Percentiles rank a stretch among this genome's conserved stretches.
These are phyloP conservation scores for Microtus richardsoni DNA, from an alignment of 2,113 vertebrate genomes.

Conservation along the genomic window DNA sequence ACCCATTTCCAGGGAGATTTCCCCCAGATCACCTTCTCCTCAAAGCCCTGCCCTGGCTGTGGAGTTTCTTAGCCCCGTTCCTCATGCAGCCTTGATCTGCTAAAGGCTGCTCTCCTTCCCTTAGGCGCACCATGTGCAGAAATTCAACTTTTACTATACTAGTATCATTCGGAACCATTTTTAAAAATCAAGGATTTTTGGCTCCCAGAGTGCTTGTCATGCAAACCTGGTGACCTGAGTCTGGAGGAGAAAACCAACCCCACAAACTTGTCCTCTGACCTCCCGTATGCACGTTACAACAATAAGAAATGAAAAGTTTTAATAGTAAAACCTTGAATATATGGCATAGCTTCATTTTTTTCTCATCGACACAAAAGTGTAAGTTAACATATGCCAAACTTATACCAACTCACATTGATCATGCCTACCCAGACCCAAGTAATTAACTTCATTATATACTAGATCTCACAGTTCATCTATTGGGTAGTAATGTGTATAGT, in stretches of 20 bases:
- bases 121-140: background rate
- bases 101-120: background rate
- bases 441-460: constrained; percentile 27
- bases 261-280: background rate
- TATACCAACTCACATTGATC: background rate
- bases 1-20: background rate
- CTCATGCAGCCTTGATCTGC: background rate
- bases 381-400: background rate
- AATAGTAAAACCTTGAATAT: constrained; percentile 17
- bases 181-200: background rate
- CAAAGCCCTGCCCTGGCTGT: background rate
- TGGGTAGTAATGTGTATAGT: background rate
- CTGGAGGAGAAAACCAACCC: background rate
- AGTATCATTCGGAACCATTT: background rate
- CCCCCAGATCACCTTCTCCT: background rate
- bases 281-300: background rate
- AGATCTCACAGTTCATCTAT: background rate
- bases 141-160: constrained; percentile 8
- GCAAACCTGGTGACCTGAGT: background rate
- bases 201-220: background rate
- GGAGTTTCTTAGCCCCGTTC: background rate
- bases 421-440: background rate
- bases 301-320: background rate
- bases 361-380: constrained; percentile 24
- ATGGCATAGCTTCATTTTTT: constrained; percentile 8